A percentile compares a stretch with the other conserved stretches of the same genome.
Evolutionary conservation across 2,888 invertebrate genomes (phyloP).

Genomic region (Iselma pallidipennis): DNA sequence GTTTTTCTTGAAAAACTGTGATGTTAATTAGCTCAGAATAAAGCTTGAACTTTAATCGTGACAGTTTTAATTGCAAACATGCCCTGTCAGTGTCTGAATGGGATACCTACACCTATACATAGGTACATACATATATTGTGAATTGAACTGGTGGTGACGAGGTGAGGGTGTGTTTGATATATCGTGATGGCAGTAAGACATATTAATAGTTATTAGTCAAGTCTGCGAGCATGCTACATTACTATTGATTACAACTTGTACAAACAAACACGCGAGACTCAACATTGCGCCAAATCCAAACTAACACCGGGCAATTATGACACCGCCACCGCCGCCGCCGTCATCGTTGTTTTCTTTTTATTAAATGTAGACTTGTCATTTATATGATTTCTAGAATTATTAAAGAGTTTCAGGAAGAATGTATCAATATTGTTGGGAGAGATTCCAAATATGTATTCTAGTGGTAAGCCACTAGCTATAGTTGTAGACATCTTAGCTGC

Average conservation of each 20-base stretch:
- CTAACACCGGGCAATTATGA: conserved; percentile 47
- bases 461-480: no score
- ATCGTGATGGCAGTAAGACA: conserved; percentile 55
- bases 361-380: no score
- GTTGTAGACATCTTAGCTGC: conserved; percentile 28
- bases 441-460: background rate
- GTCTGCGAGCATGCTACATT: conserved; percentile 52
- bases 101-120: conserved; percentile 17
- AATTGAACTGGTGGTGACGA: conserved; percentile 32
- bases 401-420: background rate
- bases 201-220: conserved; percentile 57
- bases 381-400: background rate
- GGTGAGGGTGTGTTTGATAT: conserved; percentile 50
- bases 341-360: no score
- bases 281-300: conserved; percentile 51
- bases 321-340: conserved; percentile 6
- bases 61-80: conserved; percentile 37
- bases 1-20: conserved; percentile 18
- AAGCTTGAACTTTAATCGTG: conserved; percentile 31
- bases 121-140: conserved; percentile 38
- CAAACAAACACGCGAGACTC: conserved; percentile 48
- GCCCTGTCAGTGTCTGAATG: conserved; percentile 35
- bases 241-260: conserved; percentile 53
- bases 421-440: background rate
- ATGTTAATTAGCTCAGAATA: conserved; percentile 31